Percentiles rank a stretch among this genome's conserved stretches.
Conservation (phyloP, 1,140 invertebrate genomes). For the Scaptodrosophila lebanonensis region DNA sequence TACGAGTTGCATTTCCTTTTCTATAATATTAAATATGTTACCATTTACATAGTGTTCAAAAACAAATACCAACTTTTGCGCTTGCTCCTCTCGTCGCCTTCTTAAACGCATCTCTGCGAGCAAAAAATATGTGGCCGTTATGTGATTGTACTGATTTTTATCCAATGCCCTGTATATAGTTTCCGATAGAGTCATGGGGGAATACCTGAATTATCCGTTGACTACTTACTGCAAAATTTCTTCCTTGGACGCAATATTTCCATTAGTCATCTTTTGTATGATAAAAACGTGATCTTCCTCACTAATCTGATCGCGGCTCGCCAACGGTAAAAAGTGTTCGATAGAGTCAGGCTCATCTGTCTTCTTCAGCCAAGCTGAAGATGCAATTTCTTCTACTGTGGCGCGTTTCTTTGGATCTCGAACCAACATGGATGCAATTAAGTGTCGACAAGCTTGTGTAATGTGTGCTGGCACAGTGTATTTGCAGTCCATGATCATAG, state of each 20-base stretch:
- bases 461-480: conserved; percentile 95
- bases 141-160: conserved; percentile 97
- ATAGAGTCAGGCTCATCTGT: conserved; percentile 45
- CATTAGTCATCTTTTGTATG: conserved; percentile 97
- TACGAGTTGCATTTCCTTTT: conserved; percentile 34
- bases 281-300: conserved; percentile 95
- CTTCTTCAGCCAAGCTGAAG: conserved; percentile 90
- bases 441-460: conserved; percentile 87
- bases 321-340: conserved; percentile 85
- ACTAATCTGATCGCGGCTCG: conserved; percentile 89
- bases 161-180: conserved; percentile 87
- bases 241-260: conserved; percentile 94
- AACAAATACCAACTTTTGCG: conserved; percentile 59
- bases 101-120: conserved; percentile 94
- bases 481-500: conserved; percentile 99
- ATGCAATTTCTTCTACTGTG: conserved; percentile 91
- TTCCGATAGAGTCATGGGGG: neutral
- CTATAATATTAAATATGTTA: no score
- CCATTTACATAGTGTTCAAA: neutral
- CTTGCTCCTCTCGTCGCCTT: conserved; percentile 83
- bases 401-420: conserved; percentile 94
- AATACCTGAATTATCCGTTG: neutral
- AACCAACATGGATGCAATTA: conserved; percentile 95
- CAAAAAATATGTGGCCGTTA: conserved; percentile 98
- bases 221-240: conserved; percentile 90